Conservation (phyloP, 2,113 vertebrate genomes). For the Isichthys henryi region DNA sequence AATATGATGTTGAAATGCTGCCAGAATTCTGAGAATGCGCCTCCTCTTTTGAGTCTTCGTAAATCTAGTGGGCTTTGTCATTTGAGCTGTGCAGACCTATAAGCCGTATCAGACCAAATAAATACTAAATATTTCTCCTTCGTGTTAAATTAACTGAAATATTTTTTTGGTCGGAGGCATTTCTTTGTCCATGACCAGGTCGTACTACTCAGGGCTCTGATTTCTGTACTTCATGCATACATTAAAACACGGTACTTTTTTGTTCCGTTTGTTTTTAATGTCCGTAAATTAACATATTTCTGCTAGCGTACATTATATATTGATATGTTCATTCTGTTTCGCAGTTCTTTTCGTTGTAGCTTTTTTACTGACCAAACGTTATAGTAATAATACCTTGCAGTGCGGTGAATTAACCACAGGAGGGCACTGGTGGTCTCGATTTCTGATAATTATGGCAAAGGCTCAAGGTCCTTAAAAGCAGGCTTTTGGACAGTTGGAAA, state of each 20-base stretch:
- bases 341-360: not conserved
- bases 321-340: not conserved
- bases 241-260: not conserved
- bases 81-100: not conserved
- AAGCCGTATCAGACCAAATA: not conserved
- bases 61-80: not conserved
- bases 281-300: not conserved
- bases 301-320: not conserved
- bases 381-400: not conserved
- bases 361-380: not conserved
- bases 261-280: not conserved
- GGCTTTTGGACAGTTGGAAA: not conserved
- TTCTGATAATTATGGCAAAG: not conserved
- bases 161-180: not conserved
- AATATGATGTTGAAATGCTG: slow-evolving; percentile 6
- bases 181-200: not conserved
- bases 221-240: not conserved
- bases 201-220: not conserved
- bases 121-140: not conserved
- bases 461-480: not conserved
- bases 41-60: not conserved
- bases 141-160: not conserved
- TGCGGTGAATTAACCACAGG: not conserved
- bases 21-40: not conserved
- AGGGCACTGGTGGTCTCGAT: not conserved